A percentile compares a stretch with the other conserved stretches of the same genome.
These are phyloP conservation scores for Neuroterus valhalla DNA, from an alignment of 1,140 invertebrate genomes.

Conservation along the genomic window DNA sequence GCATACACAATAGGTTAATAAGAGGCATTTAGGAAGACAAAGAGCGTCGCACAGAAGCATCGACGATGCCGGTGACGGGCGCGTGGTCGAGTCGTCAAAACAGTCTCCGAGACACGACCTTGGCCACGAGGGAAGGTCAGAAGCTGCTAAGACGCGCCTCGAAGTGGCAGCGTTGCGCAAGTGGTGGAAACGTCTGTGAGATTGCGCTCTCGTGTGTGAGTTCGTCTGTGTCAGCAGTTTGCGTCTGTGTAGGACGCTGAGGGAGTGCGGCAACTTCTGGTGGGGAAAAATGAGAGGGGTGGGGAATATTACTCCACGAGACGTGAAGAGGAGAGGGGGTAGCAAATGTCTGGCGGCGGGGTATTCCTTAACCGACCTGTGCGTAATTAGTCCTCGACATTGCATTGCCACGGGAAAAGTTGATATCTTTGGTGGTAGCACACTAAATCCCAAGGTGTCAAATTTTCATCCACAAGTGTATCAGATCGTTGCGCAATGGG, in stretches of 20 bases:
- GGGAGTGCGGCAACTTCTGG: conserved; percentile 41
- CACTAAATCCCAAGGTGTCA: too few relatives aligned
- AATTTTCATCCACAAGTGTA: too few relatives aligned
- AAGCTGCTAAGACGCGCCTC: conserved; percentile 48
- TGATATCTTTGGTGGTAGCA: conserved; percentile 5
- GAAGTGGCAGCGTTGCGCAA: conserved; percentile 51
- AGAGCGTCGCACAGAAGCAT: not conserved
- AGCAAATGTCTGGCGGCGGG: conserved; percentile 43
- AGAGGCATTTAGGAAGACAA: conserved; percentile 4
- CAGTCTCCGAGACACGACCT: conserved; percentile 52
- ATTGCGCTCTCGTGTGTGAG: conserved; percentile 8
- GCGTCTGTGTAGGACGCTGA: conserved; percentile 32
- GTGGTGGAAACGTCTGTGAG: conserved; percentile 43
- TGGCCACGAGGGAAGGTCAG: conserved; percentile 56
- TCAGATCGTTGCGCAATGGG: too few relatives aligned
- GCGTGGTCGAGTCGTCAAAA: conserved; percentile 37
- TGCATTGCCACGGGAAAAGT: conserved; percentile 28
- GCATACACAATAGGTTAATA: not conserved
- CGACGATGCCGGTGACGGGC: conserved; percentile 12
- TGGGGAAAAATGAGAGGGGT: not conserved
- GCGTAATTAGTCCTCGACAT: conserved; percentile 31
- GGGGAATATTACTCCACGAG: not conserved
- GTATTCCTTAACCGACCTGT: not conserved
- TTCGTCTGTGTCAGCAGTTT: not conserved
- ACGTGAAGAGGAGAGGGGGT: conserved; percentile 31